Conservation (phyloP, 1,140 invertebrate genomes). For the Oscheius sp. region DNA sequence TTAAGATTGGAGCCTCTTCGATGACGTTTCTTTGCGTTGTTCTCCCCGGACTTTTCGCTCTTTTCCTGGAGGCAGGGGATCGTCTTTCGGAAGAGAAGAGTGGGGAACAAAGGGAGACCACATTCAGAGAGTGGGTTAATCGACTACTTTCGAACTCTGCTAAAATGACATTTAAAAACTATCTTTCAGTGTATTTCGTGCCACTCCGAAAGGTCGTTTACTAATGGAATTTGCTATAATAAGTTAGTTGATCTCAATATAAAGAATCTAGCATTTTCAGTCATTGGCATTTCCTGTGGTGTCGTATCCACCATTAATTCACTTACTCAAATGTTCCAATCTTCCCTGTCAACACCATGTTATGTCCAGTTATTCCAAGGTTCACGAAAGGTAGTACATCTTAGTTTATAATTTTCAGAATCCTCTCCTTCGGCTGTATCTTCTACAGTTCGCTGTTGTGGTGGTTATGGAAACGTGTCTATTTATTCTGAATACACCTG, state of each 20-base stretch:
- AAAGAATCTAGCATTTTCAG: background rate
- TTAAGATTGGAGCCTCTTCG: constrained; percentile 31
- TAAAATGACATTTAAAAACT: too few relatives aligned
- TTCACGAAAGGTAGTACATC: too few relatives aligned
- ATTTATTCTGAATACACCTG: too few relatives aligned
- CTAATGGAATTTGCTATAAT: background rate
- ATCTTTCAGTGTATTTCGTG: background rate
- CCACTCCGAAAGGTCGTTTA: background rate
- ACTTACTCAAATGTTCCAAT: background rate
- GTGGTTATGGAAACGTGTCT: too few relatives aligned
- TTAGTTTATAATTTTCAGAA: too few relatives aligned
- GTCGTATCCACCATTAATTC: background rate
- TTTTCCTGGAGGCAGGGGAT: constrained; percentile 22
- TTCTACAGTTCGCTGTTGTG: too few relatives aligned
- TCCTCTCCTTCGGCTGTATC: too few relatives aligned
- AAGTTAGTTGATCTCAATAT: background rate
- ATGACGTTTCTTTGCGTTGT: constrained; percentile 21
- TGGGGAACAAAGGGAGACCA: background rate
- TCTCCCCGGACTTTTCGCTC: constrained; percentile 29
- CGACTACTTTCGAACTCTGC: too few relatives aligned
- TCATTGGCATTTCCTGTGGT: background rate
- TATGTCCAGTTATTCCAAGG: background rate
- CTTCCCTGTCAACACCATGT: background rate
- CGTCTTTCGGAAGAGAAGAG: background rate
- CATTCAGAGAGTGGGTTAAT: background rate